phyloP scores from a whole-genome alignment of 2,113 vertebrate species.

The Phycodurus eques region DNA sequence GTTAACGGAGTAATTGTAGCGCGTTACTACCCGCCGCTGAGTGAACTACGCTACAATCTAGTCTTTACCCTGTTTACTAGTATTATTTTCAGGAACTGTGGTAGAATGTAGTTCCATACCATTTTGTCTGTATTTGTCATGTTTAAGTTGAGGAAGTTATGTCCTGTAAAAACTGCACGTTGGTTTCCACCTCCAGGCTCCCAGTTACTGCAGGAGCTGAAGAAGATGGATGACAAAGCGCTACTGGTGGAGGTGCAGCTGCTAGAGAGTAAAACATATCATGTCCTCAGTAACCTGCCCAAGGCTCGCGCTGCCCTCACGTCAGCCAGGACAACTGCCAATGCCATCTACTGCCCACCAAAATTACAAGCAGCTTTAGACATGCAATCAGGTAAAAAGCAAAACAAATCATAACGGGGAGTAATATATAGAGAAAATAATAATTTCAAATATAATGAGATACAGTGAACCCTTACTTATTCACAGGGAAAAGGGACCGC shows the following conservation, averaged over 20 bases:
- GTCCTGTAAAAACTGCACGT: background rate
- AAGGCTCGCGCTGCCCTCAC: conserved; percentile 95
- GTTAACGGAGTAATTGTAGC: too few species aligned
- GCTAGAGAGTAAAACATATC: conserved; percentile 96
- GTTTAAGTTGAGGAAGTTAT: background rate
- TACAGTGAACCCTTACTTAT: too few species aligned
- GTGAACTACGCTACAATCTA: background rate
- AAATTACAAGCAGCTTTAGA: conserved; percentile 95
- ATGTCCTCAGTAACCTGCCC: conserved; percentile 92
- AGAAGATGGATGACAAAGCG: conserved; percentile 98
- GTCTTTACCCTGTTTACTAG: background rate
- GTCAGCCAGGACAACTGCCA: conserved; percentile 93
- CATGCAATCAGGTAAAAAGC: conserved; percentile 89
- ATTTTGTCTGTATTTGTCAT: background rate
- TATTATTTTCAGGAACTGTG: background rate
- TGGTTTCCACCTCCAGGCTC: conserved; percentile 83
- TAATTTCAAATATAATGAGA: too few species aligned
- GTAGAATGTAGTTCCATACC: background rate
- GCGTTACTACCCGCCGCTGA: too few species aligned
- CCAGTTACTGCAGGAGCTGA: conserved; percentile 90
- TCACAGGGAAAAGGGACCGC: too few species aligned
- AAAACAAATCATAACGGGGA: background rate
- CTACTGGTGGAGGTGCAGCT: conserved; percentile 96
- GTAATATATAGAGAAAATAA: too few species aligned
- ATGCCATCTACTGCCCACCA: conserved; percentile 96